Conservation (phyloP, 1,140 invertebrate genomes). For the Fopius arisanus region DNA sequence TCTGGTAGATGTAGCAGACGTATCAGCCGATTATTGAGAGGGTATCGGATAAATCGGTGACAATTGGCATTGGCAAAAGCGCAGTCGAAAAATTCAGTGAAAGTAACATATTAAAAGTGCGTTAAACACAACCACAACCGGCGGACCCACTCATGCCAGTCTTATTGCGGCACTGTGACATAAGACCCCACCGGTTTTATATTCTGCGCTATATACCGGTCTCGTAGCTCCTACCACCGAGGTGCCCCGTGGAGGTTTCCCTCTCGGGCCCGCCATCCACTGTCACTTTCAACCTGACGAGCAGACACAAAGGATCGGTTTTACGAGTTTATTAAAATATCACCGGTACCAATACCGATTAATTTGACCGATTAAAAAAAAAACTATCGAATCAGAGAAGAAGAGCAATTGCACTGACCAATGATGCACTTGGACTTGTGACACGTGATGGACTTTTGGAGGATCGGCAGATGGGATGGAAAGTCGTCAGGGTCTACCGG, state of each 20-base stretch:
- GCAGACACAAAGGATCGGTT: constrained; percentile 49
- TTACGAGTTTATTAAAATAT: constrained; percentile 3
- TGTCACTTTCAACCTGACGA: constrained; percentile 61
- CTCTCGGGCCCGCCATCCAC: constrained; percentile 46
- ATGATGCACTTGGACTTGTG: too few species aligned
- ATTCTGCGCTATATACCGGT: constrained; percentile 30
- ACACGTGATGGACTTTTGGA: not conserved
- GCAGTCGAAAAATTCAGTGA: not conserved
- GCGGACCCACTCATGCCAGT: not conserved
- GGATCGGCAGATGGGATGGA: not conserved
- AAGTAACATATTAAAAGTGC: not conserved
- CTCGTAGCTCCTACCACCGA: constrained; percentile 48
- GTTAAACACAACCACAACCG: not conserved
- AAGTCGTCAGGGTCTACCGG: constrained; percentile 20
- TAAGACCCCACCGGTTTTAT: constrained; percentile 22
- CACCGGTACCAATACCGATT: not conserved
- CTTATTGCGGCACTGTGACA: constrained; percentile 19
- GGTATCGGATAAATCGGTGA: too few species aligned
- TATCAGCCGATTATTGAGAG: too few species aligned
- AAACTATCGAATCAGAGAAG: too few species aligned
- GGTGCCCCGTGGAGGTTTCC: constrained; percentile 46
- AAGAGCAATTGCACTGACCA: too few species aligned
- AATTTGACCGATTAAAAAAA: too few species aligned
- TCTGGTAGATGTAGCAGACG: too few species aligned
- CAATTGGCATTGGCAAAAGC: not conserved